phyloP scores from a whole-genome alignment of 2,888 invertebrate genomes.

The Chrysodeixis includens region DNA sequence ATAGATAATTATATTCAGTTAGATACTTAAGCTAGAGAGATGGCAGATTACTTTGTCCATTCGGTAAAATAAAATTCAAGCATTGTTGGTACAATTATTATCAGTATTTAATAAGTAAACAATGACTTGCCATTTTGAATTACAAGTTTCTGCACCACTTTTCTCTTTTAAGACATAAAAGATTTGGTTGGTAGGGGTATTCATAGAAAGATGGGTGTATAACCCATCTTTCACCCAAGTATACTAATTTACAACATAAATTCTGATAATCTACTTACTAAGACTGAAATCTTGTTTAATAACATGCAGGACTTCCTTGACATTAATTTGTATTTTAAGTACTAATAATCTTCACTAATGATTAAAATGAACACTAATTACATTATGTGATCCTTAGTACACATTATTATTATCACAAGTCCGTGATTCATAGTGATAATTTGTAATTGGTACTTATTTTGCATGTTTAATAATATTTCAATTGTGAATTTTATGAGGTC shows the following conservation, averaged over 20 bases:
- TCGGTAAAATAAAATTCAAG: not conserved
- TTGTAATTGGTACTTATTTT: conserved; percentile 60
- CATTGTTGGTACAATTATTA: not conserved
- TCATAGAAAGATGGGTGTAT: too few relatives aligned
- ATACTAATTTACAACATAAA: not conserved
- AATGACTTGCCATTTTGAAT: not conserved
- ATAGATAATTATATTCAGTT: too few relatives aligned
- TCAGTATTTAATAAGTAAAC: not conserved
- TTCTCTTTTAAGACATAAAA: too few relatives aligned
- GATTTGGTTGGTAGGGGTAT: too few relatives aligned
- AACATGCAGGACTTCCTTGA: not conserved
- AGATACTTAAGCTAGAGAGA: not conserved
- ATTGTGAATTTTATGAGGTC: conserved; percentile 16
- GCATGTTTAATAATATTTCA: conserved; percentile 37
- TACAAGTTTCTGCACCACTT: not conserved
- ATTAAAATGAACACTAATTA: not conserved
- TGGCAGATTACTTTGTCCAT: too few relatives aligned
- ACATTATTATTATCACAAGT: conserved; percentile 7
- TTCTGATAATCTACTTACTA: not conserved
- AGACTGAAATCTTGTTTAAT: not conserved
- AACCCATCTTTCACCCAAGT: too few relatives aligned
- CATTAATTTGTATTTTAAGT: not conserved
- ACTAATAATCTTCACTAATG: not conserved
- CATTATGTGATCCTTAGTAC: not conserved
- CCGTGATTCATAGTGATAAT: conserved; percentile 20